A percentile compares a stretch with the other conserved stretches of the same genome.
Conservation (phyloP, 2,888 invertebrate species). For the Heliconius sara region DNA sequence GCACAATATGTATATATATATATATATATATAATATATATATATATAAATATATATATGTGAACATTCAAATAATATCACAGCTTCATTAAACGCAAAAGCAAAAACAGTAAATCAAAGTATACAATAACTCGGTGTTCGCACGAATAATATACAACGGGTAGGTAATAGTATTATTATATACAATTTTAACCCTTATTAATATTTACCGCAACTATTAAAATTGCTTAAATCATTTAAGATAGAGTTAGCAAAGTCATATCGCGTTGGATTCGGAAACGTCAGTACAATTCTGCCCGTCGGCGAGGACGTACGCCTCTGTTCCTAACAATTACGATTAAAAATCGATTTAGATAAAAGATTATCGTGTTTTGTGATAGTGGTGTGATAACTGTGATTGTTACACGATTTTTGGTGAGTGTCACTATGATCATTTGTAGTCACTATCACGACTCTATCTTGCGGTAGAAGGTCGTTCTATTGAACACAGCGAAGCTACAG, state of each 20-base stretch:
- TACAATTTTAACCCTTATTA: constrained; percentile 20
- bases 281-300: constrained; percentile 34
- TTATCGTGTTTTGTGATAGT: constrained; percentile 36
- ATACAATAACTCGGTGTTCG: constrained; percentile 38
- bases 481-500: constrained; percentile 34
- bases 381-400: constrained; percentile 40
- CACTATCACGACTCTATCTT: constrained; percentile 1
- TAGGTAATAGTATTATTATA: not conserved
- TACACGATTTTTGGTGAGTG: constrained; percentile 38
- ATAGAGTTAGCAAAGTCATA: constrained; percentile 22
- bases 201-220: not conserved
- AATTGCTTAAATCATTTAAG: constrained; percentile 26
- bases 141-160: constrained; percentile 32
- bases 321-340: constrained; percentile 30
- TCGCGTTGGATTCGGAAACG: constrained; percentile 36
- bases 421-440: not conserved
- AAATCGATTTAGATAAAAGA: constrained; percentile 34
- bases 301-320: constrained; percentile 33
- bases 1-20: not conserved
- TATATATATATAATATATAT: too few species aligned
- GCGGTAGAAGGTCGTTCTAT: constrained; percentile 44
- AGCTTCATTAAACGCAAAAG: constrained; percentile 23
- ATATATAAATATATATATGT: too few species aligned
- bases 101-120: constrained; percentile 40
- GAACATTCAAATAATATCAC: constrained; percentile 1